phyloP scores from a whole-genome alignment of 2,113 vertebrate species.

The Apeltes quadracus region DNA sequence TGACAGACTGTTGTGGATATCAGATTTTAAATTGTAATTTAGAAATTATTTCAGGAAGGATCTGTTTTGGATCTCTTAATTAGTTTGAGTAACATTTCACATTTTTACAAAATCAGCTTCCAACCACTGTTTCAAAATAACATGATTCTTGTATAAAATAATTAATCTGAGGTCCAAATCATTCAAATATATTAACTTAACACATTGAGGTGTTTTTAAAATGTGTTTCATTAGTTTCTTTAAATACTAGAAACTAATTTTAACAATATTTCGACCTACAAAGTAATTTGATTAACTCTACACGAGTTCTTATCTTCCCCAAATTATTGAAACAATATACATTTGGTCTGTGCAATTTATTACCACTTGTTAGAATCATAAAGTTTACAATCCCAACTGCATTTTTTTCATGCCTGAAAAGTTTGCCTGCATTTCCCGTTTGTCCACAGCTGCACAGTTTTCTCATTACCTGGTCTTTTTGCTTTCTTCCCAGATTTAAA shows the following conservation, averaged over 20 bases:
- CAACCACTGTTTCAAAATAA: neutral
- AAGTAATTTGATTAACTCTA: neutral
- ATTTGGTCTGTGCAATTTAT: neutral
- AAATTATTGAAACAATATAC: neutral
- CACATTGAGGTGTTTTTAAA: neutral
- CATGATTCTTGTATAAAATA: neutral
- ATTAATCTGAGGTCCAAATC: neutral
- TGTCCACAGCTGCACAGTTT: neutral
- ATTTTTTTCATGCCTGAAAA: neutral
- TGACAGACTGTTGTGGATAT: neutral
- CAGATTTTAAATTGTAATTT: slow-evolving; percentile 2
- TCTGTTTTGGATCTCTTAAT: neutral
- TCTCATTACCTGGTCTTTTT: neutral
- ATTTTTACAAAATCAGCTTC: neutral
- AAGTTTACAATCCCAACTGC: neutral
- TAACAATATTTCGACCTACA: neutral
- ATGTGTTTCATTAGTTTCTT: slow-evolving; percentile 10
- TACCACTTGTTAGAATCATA: neutral
- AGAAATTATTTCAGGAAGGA: neutral
- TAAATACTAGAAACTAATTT: neutral
- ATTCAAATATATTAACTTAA: neutral
- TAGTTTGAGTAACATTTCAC: neutral
- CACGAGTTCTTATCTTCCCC: neutral
- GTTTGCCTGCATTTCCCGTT: neutral
- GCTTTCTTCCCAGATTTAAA: slow-evolving; percentile 26